Evolutionary conservation across 2,888 invertebrate species (phyloP).

Genomic region (Nomada lathburiana): DNA sequence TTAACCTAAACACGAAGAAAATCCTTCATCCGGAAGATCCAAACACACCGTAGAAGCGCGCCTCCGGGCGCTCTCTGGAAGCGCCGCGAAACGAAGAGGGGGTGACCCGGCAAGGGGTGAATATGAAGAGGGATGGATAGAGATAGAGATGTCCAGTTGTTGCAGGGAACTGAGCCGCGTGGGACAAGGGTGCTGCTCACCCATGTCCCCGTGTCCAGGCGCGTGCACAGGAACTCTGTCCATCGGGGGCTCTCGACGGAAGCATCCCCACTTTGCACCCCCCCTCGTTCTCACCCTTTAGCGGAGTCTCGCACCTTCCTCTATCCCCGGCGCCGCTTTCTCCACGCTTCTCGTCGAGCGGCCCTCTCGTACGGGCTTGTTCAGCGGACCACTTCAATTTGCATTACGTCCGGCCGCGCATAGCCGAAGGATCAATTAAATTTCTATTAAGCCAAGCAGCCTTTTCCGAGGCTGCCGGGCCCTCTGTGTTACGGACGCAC

Average conservation of each 20-base stretch:
- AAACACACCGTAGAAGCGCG: slow-evolving; percentile 26
- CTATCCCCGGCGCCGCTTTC: background rate
- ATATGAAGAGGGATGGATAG: slow-evolving; percentile 30
- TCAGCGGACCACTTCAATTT: slow-evolving; percentile 78
- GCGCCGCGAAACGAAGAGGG: background rate
- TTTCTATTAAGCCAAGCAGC: slow-evolving; percentile 81
- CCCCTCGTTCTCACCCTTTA: slow-evolving; percentile 43
- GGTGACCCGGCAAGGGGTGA: slow-evolving; percentile 5
- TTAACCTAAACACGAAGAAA: background rate
- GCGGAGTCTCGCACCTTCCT: slow-evolving; percentile 33
- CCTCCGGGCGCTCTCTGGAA: background rate
- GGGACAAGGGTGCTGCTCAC: slow-evolving; percentile 79
- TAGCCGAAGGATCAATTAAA: slow-evolving; percentile 83
- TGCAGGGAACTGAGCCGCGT: slow-evolving; percentile 79
- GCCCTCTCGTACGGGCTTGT: slow-evolving; percentile 59
- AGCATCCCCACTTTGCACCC: slow-evolving; percentile 8
- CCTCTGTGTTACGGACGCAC: slow-evolving; percentile 56
- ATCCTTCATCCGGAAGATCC: background rate
- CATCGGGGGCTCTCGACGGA: slow-evolving; percentile 38
- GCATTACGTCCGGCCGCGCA: slow-evolving; percentile 80
- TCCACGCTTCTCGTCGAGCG: slow-evolving; percentile 33
- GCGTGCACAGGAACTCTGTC: slow-evolving; percentile 62
- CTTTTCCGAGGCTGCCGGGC: slow-evolving; percentile 69
- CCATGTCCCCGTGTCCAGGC: slow-evolving; percentile 72
- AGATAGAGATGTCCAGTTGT: slow-evolving; percentile 64